phyloP scores from a whole-genome alignment of 2,113 vertebrate genomes.

The Naja naja region DNA sequence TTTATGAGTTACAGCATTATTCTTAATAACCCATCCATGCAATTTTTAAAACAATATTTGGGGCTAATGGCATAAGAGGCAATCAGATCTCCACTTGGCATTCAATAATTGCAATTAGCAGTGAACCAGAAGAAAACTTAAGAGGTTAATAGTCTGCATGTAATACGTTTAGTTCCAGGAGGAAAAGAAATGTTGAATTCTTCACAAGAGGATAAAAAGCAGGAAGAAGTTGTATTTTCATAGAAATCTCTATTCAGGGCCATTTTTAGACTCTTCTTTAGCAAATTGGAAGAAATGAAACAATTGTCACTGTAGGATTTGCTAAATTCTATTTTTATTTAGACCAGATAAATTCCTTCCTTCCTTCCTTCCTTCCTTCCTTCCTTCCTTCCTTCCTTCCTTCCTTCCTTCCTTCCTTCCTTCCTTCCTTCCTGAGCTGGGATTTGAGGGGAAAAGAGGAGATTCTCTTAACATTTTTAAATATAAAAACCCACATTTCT shows the following conservation, averaged over 20 bases:
- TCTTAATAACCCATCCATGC: neutral
- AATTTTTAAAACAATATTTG: neutral
- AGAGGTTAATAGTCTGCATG: neutral
- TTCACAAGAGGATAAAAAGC: neutral
- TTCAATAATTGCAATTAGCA: neutral
- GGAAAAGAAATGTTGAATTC: neutral
- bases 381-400: neutral
- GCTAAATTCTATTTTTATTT: neutral
- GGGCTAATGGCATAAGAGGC: neutral
- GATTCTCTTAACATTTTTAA: neutral
- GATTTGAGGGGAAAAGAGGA: neutral
- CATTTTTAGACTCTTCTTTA: neutral
- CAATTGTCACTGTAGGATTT: neutral
- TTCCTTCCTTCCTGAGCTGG: neutral
- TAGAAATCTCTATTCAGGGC: neutral
- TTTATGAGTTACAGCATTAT: neutral
- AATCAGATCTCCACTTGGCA: neutral
- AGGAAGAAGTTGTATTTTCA: neutral
- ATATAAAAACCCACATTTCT: neutral
- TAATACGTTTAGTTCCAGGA: neutral
- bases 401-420: no score
- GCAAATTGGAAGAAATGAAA: neutral
- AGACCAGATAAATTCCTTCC: neutral
- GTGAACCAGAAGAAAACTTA: neutral
- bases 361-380: neutral